Percentiles rank a stretch among this genome's conserved stretches.
Evolutionary conservation across 2,888 invertebrate species (phyloP).

Genomic region (Pseudococcus longispinus): DNA sequence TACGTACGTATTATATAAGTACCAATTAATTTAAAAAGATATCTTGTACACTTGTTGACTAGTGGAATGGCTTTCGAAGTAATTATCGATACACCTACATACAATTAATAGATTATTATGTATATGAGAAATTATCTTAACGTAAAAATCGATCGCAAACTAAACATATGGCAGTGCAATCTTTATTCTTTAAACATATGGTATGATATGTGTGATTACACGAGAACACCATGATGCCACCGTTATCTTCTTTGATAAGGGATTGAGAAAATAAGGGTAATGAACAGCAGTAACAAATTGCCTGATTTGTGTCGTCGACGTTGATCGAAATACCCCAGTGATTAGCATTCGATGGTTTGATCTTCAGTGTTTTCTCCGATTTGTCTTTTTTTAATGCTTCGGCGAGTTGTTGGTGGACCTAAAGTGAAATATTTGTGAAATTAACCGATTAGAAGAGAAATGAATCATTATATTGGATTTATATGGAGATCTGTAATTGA

Average conservation of each 20-base stretch:
- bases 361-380: constrained; percentile 31
- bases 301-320: constrained; percentile 59
- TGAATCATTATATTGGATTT: no score
- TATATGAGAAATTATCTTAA: neutral
- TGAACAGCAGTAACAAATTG: constrained; percentile 64
- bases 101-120: neutral
- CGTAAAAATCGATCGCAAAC: constrained; percentile 52
- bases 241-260: constrained; percentile 66
- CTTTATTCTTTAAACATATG: constrained; percentile 58
- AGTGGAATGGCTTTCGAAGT: constrained; percentile 5
- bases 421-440: neutral
- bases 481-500: no score
- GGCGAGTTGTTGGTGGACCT: constrained; percentile 32
- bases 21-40: neutral
- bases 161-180: constrained; percentile 51
- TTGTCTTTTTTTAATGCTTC: constrained; percentile 41
- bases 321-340: constrained; percentile 67
- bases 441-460: no score
- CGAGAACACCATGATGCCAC: constrained; percentile 70
- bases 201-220: constrained; percentile 71
- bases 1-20: neutral
- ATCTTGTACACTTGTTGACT: neutral
- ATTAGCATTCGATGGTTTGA: constrained; percentile 41
- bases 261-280: constrained; percentile 69
- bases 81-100: neutral